A percentile compares a stretch with the other conserved stretches of the same genome.
Evolutionary conservation across 1,140 invertebrate genomes (phyloP).

Genomic region (Drosophila rhopaloa): DNA sequence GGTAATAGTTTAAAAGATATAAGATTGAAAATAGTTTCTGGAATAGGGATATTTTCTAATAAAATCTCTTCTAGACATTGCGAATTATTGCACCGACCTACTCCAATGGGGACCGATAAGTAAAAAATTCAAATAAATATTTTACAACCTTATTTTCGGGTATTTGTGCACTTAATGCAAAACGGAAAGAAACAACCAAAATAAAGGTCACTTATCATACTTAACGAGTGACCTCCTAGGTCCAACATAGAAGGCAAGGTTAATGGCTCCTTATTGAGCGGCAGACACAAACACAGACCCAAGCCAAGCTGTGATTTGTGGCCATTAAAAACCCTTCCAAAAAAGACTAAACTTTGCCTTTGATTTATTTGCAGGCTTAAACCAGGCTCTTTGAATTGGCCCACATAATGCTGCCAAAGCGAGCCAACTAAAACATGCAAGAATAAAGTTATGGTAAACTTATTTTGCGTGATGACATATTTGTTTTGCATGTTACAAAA

Average conservation of each 20-base stretch:
- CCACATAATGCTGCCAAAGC: constrained; percentile 28
- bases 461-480: constrained; percentile 66
- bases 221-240: constrained; percentile 36
- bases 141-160: constrained; percentile 4
- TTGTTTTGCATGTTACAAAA: constrained; percentile 33
- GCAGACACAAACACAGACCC: constrained; percentile 31
- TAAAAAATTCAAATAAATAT: constrained; percentile 26
- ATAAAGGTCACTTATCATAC: constrained; percentile 71
- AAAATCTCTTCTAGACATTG: not conserved
- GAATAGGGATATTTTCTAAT: too few species aligned
- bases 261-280: constrained; percentile 56
- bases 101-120: not conserved
- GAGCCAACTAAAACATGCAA: constrained; percentile 65
- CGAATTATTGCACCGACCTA: not conserved
- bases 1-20: too few species aligned
- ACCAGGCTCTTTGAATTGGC: constrained; percentile 8
- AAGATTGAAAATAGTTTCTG: too few species aligned
- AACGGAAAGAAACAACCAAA: constrained; percentile 34
- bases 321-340: constrained; percentile 58
- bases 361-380: constrained; percentile 67
- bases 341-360: constrained; percentile 62
- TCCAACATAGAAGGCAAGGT: constrained; percentile 7
- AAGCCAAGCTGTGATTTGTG: constrained; percentile 70
- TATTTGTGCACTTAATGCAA: constrained; percentile 45
- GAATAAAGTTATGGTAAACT: constrained; percentile 74